Evolutionary conservation across 2,113 vertebrate genomes (phyloP).

Genomic region (Ctenomys sociabilis): DNA sequence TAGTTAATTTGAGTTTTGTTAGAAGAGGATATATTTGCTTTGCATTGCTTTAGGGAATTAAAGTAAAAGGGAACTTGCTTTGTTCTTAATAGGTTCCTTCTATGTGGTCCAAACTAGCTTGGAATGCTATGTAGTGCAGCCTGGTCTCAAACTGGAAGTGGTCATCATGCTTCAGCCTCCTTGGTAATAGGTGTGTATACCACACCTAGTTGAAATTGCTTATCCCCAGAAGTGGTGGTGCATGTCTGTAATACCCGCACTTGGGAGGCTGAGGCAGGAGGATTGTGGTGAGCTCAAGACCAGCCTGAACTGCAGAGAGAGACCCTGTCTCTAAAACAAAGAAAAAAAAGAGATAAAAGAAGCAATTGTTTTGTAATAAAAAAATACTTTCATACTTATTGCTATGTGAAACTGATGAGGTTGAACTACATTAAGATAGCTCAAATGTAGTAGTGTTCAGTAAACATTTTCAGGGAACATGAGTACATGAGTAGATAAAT

Average conservation of each 20-base stretch:
- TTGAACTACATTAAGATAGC: not conserved
- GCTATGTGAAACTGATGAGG: not conserved
- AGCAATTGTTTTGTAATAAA: not conserved
- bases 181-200: not conserved
- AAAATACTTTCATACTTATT: too few relatives aligned
- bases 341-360: too few relatives aligned
- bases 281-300: too few relatives aligned
- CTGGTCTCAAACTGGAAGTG: not conserved
- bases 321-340: too few relatives aligned
- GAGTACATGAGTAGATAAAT: not conserved
- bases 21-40: not conserved
- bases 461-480: not conserved
- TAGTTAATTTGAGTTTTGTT: slow-evolving; percentile 47
- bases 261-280: too few relatives aligned
- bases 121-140: not conserved
- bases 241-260: too few relatives aligned
- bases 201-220: not conserved
- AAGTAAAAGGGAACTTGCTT: not conserved
- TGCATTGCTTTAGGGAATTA: not conserved
- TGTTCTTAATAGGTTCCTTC: not conserved
- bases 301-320: too few relatives aligned
- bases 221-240: too few relatives aligned
- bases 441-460: not conserved
- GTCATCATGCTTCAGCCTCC: not conserved
- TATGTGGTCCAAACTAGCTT: not conserved